These are phyloP conservation scores for Psilopsiagon aurifrons DNA, from an alignment of 2,113 vertebrate species.

Conservation along the genomic window DNA sequence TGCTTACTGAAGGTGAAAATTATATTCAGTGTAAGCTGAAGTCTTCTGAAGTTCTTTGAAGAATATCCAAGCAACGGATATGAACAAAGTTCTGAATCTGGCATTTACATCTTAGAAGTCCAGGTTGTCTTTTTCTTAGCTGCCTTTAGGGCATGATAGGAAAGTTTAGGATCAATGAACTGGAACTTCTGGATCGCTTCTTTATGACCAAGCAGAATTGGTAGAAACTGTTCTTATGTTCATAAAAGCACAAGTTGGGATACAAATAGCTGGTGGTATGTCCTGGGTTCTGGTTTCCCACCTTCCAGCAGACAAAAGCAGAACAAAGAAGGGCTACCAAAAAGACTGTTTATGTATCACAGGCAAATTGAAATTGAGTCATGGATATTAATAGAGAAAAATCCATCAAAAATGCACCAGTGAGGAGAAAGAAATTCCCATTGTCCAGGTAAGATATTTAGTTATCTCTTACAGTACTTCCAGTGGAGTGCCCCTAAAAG, in stretches of 20 bases:
- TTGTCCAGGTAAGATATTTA: neutral
- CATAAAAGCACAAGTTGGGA: neutral
- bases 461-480: neutral
- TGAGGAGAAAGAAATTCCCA: neutral
- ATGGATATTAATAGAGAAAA: neutral
- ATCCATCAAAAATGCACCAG: neutral
- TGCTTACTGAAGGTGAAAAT: neutral
- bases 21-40: neutral
- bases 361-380: neutral
- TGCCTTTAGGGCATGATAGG: neutral
- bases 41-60: neutral
- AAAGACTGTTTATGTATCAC: neutral
- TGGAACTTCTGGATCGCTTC: neutral
- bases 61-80: neutral
- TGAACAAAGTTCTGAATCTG: neutral
- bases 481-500: neutral
- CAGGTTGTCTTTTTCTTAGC: accelerated
- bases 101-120: neutral
- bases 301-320: neutral
- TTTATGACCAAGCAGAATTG: neutral
- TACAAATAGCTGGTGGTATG: neutral
- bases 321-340: neutral
- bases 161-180: neutral
- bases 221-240: neutral
- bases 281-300: neutral